Conservation (phyloP, 2,113 vertebrate genomes). For the Trochalopteron elliotii region DNA sequence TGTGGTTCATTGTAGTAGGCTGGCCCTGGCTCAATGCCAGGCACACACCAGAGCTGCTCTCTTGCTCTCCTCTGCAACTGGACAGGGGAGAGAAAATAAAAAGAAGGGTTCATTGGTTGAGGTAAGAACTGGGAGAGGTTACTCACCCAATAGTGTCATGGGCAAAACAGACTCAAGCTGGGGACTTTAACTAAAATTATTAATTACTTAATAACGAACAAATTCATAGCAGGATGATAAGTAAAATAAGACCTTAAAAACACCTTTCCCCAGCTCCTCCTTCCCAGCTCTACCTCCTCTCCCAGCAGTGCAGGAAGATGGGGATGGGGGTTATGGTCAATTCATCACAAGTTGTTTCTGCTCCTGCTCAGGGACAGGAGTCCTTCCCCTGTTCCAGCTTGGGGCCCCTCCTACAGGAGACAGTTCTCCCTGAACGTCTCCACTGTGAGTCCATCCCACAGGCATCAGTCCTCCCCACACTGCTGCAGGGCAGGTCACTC, state of each 20-base stretch:
- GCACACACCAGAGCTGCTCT: neutral
- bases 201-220: neutral
- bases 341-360: neutral
- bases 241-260: neutral
- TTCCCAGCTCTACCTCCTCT: neutral
- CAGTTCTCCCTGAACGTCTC: accelerated
- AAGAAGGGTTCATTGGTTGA: neutral
- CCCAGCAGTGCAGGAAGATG: neutral
- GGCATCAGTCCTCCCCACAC: accelerated
- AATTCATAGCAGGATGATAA: neutral
- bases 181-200: neutral
- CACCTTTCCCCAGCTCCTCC: too few species aligned
- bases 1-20: neutral
- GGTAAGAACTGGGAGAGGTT: neutral
- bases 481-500: neutral
- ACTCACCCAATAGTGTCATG: neutral
- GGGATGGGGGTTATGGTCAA: neutral
- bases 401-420: neutral
- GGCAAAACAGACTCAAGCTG: neutral
- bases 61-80: neutral
- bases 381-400: accelerated
- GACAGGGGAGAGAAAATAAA: neutral
- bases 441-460: accelerated
- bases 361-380: neutral
- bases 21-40: neutral